Evolutionary conservation across 2,113 vertebrate species (phyloP).

Genomic region (Dromaius novaehollandiae): DNA sequence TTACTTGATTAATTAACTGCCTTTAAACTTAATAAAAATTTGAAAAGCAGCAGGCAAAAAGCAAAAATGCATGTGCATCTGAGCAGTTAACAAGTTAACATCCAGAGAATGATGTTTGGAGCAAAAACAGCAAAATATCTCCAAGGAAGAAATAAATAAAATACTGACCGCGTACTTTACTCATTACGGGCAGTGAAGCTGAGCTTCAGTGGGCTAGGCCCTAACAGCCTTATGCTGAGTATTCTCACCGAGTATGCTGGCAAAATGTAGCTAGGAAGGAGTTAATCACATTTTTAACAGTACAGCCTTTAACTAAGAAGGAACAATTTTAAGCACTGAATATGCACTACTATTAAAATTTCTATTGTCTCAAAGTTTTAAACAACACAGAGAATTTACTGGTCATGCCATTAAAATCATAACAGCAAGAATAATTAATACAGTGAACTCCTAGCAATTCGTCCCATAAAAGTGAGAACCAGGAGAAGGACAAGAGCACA

Average conservation of each 20-base stretch:
- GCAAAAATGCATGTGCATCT: neutral
- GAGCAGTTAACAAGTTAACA: neutral
- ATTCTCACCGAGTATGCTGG: neutral
- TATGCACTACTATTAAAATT: neutral
- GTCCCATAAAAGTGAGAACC: neutral
- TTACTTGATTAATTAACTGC: neutral
- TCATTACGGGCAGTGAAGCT: neutral
- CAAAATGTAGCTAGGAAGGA: neutral
- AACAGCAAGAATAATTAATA: neutral
- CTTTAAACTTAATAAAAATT: neutral
- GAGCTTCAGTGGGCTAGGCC: neutral
- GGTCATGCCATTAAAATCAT: fast-evolving
- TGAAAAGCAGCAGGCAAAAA: neutral
- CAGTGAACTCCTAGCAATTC: neutral
- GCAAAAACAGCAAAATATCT: neutral
- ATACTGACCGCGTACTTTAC: neutral
- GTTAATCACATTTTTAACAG: neutral
- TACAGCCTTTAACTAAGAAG: neutral
- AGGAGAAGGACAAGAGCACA: neutral
- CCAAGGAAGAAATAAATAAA: neutral
- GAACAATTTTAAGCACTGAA: neutral
- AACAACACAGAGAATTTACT: neutral
- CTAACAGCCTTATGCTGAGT: neutral
- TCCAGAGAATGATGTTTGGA: neutral
- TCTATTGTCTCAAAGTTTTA: neutral